phyloP scores from a whole-genome alignment of 2,797 vertebrate species.

The Acrocephalus scirpaceus region DNA sequence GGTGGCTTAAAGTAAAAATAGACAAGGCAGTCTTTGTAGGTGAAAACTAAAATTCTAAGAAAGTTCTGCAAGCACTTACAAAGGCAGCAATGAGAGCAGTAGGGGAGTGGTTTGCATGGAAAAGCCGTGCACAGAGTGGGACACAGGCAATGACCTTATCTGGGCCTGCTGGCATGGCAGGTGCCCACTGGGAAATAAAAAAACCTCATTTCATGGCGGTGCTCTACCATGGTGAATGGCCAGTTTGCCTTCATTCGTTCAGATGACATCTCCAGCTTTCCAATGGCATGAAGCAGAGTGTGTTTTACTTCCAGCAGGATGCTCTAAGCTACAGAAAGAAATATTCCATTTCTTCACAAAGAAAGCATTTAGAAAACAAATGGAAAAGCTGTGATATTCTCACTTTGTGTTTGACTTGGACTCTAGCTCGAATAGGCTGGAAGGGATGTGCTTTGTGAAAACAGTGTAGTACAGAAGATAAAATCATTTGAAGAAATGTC shows the following conservation, averaged over 20 bases:
- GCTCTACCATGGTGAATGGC: not conserved
- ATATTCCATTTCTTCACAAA: not conserved
- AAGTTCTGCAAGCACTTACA: not conserved
- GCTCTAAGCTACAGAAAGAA: not conserved
- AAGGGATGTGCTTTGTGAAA: not conserved
- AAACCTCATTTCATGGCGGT: not conserved
- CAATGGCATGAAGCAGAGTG: not conserved
- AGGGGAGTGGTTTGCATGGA: not conserved
- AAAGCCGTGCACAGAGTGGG: fast-evolving
- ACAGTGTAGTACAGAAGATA: not conserved
- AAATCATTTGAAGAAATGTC: slow-evolving; percentile 1
- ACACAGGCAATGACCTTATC: not conserved
- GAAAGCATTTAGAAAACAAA: not conserved
- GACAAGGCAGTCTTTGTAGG: not conserved
- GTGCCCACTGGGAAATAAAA: not conserved
- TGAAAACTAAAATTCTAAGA: not conserved
- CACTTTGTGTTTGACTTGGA: not conserved
- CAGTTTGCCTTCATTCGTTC: not conserved
- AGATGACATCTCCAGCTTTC: not conserved
- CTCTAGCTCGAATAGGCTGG: not conserved
- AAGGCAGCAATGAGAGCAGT: not conserved
- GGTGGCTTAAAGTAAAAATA: not conserved
- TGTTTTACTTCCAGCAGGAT: not conserved
- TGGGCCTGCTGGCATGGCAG: not conserved
- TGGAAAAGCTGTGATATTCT: not conserved